Base-by-base conservation (phyloP, 1,140 invertebrate genomes). In the Habropoda laboriosa region DNA sequence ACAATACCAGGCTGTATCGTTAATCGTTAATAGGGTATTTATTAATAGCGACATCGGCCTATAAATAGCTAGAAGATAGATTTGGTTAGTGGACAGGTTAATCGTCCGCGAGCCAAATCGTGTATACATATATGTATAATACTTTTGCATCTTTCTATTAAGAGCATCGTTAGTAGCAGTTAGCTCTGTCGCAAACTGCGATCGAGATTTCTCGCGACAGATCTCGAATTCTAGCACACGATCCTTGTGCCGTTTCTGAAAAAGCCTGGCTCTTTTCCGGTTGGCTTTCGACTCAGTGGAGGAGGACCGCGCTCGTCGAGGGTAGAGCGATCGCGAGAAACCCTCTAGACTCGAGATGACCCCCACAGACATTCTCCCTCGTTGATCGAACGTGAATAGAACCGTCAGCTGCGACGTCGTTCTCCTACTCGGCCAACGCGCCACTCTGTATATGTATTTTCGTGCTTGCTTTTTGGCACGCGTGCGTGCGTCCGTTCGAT, bases 381-480 rank as follows among this genome's bases (percentile, higher is more conserved):
- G n/a, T 64, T 32, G 4, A 38, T 51, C 57, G 10, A 57, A 74
- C 61, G 49, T 49, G 73, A 76, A 75, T 66, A 66, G 73, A 75
- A 75, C 47, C 18, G 35, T 55, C 42, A 40, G 30, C 13, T 24
- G 32, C 49, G 67, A 70, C 53, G 55, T 38, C 53, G 38, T 45
- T 63, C 35, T 70, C 40, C 51, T 57, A 24, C 30, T 42, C 30
- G n/a, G 53, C 66, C 32, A 60, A 58, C 66, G 45, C 24, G n/a
- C n/a, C n/a, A n/a, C n/a, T n/a, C 55, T 5, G 4, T 1, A 45
- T 60, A 78, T n/a, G n/a, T 78, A 78, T 78, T 71, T 78, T 49
- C 18, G 55, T 71, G 53, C 75, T 18, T 38, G 57, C 42, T 78
- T 78, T 71, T 78, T 78, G 66, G 67, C 75, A 78, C 67, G 53